A percentile compares a stretch with the other conserved stretches of the same genome.
Conservation (phyloP, 2,797 vertebrate genomes). For the Borostomias antarcticus region DNA sequence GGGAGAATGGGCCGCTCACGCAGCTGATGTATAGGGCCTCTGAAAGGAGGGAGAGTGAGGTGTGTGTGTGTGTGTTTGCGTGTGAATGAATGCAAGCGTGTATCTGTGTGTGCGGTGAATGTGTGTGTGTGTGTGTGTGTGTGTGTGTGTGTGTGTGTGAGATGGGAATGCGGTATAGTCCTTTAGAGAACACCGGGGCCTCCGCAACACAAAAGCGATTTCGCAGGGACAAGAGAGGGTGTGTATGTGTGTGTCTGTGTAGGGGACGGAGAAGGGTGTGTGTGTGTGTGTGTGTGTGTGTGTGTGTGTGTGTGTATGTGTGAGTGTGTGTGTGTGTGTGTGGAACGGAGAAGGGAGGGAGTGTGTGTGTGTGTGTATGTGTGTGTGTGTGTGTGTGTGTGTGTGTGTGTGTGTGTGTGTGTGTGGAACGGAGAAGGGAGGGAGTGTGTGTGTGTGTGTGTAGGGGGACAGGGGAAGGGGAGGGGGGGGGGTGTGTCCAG, state of each 20-base stretch:
- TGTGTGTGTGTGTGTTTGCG: not conserved
- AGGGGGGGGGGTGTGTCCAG: no score
- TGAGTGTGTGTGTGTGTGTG: slow-evolving; percentile 10
- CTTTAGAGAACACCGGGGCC: no score
- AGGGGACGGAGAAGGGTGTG: not conserved
- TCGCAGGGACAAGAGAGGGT: no score
- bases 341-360: not conserved
- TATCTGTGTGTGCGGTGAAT: not conserved
- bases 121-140: slow-evolving; percentile 3
- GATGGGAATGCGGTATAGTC: not conserved
- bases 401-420: slow-evolving; percentile 4
- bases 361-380: slow-evolving; percentile 10
- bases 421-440: not conserved
- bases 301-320: slow-evolving; percentile 20
- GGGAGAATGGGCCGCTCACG: slow-evolving; percentile 10
- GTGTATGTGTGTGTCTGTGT: slow-evolving; percentile 20
- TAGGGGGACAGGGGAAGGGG: not conserved
- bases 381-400: slow-evolving; percentile 11
- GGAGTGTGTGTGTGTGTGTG: not conserved
- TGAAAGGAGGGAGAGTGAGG: not conserved
- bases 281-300: slow-evolving; percentile 2
- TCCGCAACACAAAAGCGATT: no score
- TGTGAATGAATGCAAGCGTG: no score
- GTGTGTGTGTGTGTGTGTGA: slow-evolving; percentile 19
- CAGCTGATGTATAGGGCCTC: slow-evolving; percentile 49